These are phyloP conservation scores for Parazoanthus darwini DNA, from an alignment of 92 coral and sea anemone species.

Conservation along the genomic window DNA sequence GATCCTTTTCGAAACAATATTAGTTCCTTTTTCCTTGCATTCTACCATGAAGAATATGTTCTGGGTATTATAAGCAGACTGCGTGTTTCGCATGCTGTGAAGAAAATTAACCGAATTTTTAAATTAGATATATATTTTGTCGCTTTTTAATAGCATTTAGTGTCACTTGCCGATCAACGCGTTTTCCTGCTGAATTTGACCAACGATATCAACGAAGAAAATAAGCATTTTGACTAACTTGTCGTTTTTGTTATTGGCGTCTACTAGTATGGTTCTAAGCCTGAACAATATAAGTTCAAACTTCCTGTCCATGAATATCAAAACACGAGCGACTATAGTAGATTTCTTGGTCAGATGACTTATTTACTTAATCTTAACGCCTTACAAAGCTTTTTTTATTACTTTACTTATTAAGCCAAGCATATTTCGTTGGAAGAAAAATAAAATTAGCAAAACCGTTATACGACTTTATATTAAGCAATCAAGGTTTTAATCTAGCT, in stretches of 20 bases:
- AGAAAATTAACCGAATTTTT: not conserved
- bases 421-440: not conserved
- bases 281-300: not conserved
- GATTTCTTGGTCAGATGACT: too few species aligned
- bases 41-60: too few species aligned
- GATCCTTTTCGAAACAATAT: too few species aligned
- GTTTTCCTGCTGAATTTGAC: not conserved
- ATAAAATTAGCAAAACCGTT: not conserved
- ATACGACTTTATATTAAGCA: not conserved
- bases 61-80: not conserved
- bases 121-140: too few species aligned
- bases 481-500: not conserved
- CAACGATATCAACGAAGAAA: not conserved
- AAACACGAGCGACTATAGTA: not conserved
- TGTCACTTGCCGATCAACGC: conserved; percentile 2
- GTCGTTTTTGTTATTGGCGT: too few species aligned
- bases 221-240: not conserved
- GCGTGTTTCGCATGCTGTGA: not conserved
- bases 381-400: not conserved
- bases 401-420: not conserved
- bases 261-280: not conserved
- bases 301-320: not conserved
- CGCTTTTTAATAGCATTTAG: not conserved
- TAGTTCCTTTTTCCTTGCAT: not conserved
- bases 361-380: not conserved